phyloP scores from a whole-genome alignment of 1,140 invertebrate genomes.

The Ips typographus region DNA sequence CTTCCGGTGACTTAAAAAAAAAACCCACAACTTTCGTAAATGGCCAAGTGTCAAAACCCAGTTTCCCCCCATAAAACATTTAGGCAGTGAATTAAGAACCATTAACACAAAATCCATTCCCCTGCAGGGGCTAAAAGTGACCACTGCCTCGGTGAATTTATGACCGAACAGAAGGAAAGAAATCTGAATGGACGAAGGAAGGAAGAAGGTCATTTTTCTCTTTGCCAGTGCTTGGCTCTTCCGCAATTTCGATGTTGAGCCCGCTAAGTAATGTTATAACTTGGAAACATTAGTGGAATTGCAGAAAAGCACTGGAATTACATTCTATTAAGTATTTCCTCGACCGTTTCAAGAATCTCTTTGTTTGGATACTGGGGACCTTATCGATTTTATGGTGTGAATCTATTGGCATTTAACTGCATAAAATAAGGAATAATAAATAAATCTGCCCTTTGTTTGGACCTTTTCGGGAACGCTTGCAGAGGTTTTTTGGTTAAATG shows the following conservation, averaged over 20 bases:
- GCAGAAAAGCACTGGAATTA: slow-evolving; percentile 27
- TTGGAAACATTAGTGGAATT: slow-evolving; percentile 33
- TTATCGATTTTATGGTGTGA: not conserved
- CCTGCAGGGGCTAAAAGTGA: slow-evolving; percentile 19
- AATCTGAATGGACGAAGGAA: slow-evolving; percentile 28
- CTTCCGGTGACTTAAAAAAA: no score
- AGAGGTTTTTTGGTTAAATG: slow-evolving; percentile 25
- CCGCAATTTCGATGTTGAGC: slow-evolving; percentile 31
- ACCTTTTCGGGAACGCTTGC: not conserved
- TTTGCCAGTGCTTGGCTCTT: slow-evolving; percentile 25
- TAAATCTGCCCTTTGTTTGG: not conserved
- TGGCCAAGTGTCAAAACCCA: no score
- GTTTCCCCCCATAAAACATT: not conserved
- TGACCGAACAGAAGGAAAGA: slow-evolving; percentile 17
- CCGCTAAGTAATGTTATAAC: slow-evolving; percentile 33
- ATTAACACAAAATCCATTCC: slow-evolving; percentile 11
- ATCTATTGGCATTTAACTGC: not conserved
- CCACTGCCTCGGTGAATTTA: slow-evolving; percentile 20
- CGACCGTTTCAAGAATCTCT: not conserved
- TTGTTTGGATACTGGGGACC: no score
- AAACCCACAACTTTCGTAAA: no score
- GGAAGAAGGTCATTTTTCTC: slow-evolving; percentile 34
- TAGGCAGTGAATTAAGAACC: slow-evolving; percentile 9
- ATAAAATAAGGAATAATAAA: slow-evolving; percentile 2
- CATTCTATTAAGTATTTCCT: slow-evolving; percentile 22